Percentiles rank a stretch among this genome's conserved stretches.
phyloP scores from a whole-genome alignment of 2,888 invertebrate genomes.

The Tachina fera region DNA sequence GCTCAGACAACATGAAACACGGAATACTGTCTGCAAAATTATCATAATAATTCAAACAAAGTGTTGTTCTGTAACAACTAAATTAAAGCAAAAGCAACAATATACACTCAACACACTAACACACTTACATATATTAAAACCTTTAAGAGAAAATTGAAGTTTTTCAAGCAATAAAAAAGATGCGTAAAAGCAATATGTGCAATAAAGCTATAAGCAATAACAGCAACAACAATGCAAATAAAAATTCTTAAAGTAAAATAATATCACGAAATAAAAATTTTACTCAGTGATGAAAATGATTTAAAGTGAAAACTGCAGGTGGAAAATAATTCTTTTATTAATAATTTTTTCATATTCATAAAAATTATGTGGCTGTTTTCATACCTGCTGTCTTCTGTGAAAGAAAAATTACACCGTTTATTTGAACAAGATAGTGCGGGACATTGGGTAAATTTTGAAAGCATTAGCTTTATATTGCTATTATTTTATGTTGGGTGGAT shows the following conservation, averaged over 20 bases:
- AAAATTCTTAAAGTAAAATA: constrained; percentile 6
- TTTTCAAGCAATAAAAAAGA: not conserved
- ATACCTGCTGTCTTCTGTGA: too few species aligned
- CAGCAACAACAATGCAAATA: constrained; percentile 1
- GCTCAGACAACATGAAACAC: constrained; percentile 73
- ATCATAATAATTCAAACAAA: constrained; percentile 74
- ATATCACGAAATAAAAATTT: not conserved
- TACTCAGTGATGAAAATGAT: not conserved
- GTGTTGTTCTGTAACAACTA: constrained; percentile 67
- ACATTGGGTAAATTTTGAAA: too few species aligned
- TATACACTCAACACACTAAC: not conserved
- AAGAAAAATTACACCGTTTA: too few species aligned
- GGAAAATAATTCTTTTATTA: too few species aligned
- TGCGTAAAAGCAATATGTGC: constrained; percentile 9
- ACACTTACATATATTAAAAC: constrained; percentile 24
- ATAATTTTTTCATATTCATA: too few species aligned
- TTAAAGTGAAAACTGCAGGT: not conserved
- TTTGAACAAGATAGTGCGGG: too few species aligned
- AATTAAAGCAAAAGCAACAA: constrained; percentile 28
- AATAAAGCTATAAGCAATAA: constrained; percentile 2
- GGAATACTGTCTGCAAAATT: constrained; percentile 73
- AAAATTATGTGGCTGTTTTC: too few species aligned
- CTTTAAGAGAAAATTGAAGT: constrained; percentile 17
- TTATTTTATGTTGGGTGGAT: too few species aligned
- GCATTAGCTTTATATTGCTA: too few species aligned